phyloP scores from a whole-genome alignment of 2,113 vertebrate genomes.

The Hymenochirus boettgeri region DNA sequence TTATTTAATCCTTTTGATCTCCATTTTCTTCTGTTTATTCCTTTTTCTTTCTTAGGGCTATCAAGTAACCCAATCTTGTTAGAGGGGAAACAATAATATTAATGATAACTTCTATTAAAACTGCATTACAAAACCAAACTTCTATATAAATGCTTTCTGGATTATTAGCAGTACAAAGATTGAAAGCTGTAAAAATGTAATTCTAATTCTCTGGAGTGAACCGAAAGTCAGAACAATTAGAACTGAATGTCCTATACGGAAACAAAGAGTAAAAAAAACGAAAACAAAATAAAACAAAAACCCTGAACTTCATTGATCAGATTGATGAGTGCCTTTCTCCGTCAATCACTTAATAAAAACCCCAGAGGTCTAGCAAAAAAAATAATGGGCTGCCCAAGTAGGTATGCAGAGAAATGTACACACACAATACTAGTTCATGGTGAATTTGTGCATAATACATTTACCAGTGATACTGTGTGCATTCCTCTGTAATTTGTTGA shows the following conservation, averaged over 20 bases:
- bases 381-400: too few species aligned
- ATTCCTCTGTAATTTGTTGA: too few species aligned
- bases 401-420: too few species aligned
- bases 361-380: too few species aligned
- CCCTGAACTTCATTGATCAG: too few species aligned
- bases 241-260: neutral
- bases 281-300: too few species aligned
- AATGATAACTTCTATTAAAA: neutral
- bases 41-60: conserved; percentile 95
- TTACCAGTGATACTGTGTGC: too few species aligned
- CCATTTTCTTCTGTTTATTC: conserved; percentile 84
- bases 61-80: conserved; percentile 78
- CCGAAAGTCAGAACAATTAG: neutral
- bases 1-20: conserved; percentile 82
- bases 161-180: neutral
- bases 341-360: too few species aligned
- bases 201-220: conserved; percentile 26
- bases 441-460: too few species aligned
- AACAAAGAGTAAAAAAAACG: too few species aligned
- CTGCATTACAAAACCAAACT: neutral
- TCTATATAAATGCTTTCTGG: neutral
- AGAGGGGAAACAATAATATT: neutral
- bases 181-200: neutral
- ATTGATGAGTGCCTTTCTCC: neutral
- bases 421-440: too few species aligned